Evolutionary conservation across 2,797 vertebrate species (phyloP).

Genomic region (Carapus acus): DNA sequence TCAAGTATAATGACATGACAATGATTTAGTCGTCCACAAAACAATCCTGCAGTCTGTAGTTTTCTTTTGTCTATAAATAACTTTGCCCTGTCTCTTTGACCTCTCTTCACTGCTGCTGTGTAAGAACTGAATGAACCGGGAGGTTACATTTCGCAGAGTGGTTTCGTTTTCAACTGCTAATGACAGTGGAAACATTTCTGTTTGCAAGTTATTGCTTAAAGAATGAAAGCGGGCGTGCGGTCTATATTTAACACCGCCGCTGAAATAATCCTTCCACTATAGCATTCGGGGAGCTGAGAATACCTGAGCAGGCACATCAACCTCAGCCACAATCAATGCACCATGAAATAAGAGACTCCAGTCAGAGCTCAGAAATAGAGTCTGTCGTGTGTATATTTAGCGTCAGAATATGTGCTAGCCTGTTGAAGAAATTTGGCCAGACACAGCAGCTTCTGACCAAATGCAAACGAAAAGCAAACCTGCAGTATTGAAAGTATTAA

Average conservation of each 20-base stretch:
- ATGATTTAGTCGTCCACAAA: too few species aligned
- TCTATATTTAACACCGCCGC: conserved; percentile 65
- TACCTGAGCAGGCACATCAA: conserved; percentile 69
- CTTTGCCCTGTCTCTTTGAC: conserved; percentile 52
- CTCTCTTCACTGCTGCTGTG: conserved; percentile 4
- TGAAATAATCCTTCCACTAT: conserved; percentile 67
- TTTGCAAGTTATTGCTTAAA: conserved; percentile 61
- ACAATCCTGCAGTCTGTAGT: background rate
- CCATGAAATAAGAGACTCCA: conserved; percentile 69
- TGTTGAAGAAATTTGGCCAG: conserved; percentile 58
- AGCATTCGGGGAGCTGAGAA: conserved; percentile 64
- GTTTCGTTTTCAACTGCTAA: conserved; percentile 47
- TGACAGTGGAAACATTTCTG: conserved; percentile 44
- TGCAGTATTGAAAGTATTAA: too few species aligned
- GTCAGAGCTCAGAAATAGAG: conserved; percentile 65
- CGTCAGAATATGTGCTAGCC: conserved; percentile 58
- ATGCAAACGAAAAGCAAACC: conserved; percentile 47
- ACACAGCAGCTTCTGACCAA: conserved; percentile 55
- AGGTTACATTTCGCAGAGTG: conserved; percentile 26
- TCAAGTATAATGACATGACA: too few species aligned
- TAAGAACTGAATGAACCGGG: conserved; percentile 14
- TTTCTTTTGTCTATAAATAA: conserved; percentile 15
- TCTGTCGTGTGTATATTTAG: conserved; percentile 68
- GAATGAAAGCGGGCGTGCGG: conserved; percentile 45
- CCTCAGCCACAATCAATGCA: conserved; percentile 66